phyloP scores from a whole-genome alignment of 1,140 invertebrate species.

The Megathymus violae region DNA sequence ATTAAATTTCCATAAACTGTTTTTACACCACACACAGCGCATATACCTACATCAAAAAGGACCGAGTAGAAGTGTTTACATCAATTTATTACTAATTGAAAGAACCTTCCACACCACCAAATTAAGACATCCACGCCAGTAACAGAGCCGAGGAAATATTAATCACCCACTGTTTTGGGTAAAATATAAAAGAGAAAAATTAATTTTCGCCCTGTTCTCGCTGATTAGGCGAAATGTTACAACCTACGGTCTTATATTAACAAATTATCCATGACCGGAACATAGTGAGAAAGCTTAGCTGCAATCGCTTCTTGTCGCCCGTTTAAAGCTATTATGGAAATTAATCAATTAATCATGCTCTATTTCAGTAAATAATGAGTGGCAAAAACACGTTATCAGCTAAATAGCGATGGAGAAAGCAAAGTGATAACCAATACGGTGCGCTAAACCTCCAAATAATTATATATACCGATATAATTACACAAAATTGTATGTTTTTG shows the following conservation, averaged over 20 bases:
- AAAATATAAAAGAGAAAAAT: slow-evolving; percentile 15
- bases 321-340: slow-evolving; percentile 20
- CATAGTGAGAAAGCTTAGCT: slow-evolving; percentile 16
- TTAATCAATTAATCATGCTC: slow-evolving; percentile 13
- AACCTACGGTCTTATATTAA: slow-evolving; percentile 18
- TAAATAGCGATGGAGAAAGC: too few relatives aligned
- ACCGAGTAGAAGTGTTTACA: too few relatives aligned
- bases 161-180: slow-evolving; percentile 14
- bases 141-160: slow-evolving; percentile 1
- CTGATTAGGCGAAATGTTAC: slow-evolving; percentile 15
- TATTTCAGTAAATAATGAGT: too few relatives aligned
- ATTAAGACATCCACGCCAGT: not conserved
- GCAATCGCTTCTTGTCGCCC: slow-evolving; percentile 1
- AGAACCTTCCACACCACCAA: not conserved
- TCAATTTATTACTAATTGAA: not conserved
- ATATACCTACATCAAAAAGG: too few relatives aligned
- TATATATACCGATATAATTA: too few relatives aligned
- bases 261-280: slow-evolving; percentile 23
- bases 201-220: slow-evolving; percentile 11
- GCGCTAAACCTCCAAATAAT: too few relatives aligned
- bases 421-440: too few relatives aligned
- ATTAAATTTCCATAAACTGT: too few relatives aligned
- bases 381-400: too few relatives aligned
- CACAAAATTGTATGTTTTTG: too few relatives aligned
- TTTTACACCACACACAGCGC: too few relatives aligned